Conservation (phyloP, 2,113 vertebrate species). For the Machaerirhynchus nigripectus region DNA sequence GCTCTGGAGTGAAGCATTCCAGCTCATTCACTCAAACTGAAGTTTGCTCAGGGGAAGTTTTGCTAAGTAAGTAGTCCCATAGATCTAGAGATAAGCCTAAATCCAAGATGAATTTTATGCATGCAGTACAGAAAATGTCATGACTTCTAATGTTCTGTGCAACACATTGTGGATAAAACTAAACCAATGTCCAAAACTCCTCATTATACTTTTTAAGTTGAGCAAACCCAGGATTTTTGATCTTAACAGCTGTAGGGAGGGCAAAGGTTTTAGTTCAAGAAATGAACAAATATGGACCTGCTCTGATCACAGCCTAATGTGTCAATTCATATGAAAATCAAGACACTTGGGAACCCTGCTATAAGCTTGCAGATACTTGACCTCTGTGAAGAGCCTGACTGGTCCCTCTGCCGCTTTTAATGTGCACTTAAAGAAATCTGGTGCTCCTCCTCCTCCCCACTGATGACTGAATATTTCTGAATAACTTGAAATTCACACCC, state of each 20-base stretch:
- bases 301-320: not conserved
- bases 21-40: not conserved
- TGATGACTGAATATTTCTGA: conserved; percentile 6
- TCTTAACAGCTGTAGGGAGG: not conserved
- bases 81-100: not conserved
- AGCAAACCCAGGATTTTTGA: not conserved
- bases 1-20: not conserved
- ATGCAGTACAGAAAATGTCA: not conserved
- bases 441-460: not conserved
- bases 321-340: not conserved
- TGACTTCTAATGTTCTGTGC: not conserved
- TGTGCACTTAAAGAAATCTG: conserved; percentile 1
- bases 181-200: not conserved
- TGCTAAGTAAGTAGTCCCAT: not conserved
- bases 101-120: not conserved
- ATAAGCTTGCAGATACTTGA: conserved; percentile 6
- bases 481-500: conserved; percentile 55
- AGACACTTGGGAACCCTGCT: not conserved
- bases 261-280: not conserved
- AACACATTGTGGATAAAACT: not conserved
- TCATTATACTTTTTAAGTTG: not conserved
- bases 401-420: not conserved
- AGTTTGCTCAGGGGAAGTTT: not conserved
- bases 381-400: conserved; percentile 18
- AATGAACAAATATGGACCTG: not conserved